Base-by-base conservation (phyloP, 2,797 vertebrate species). In the Notamacropus eugenii region DNA sequence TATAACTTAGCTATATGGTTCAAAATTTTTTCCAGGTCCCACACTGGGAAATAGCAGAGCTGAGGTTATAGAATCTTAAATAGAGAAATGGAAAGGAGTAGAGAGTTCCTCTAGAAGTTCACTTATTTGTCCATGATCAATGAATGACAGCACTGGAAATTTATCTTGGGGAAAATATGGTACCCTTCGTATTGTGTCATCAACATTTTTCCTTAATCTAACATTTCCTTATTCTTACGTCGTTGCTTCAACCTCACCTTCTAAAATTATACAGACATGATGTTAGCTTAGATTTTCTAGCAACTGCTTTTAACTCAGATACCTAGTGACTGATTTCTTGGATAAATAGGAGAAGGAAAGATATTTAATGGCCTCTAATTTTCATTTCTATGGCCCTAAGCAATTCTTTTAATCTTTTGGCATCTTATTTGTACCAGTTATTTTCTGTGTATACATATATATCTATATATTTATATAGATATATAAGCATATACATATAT, bases 341-440 rank as follows among this genome's bases (percentile, higher is more conserved):
- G 34, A 40, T 19, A n/a, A 22, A 40, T 0, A 74, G n/a, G 16
- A 40, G 19, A 74, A 40, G 34, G 5, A 74, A 74, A 74, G 62
- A 19, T 74, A 74, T 40, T 19, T 22, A n/a, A 28, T 40, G 34
- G 34, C 34, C 34, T 74, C n/a, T 74, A 74, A 74, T 19, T 74
- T 74, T 40, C 62, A 74, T 19, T 40, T 4, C 34, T 74, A 14
- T 74, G 34, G 5, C 34, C 16, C 34, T 40, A 74, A 74, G 34
- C 14, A 74, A 74, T 54, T 28, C 50, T 90, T 54, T 91, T 46
- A 27, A 9, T 82, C 34, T 40, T 90, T 95, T 94, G 28, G 10
- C 54, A 91, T 95, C 93, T 93, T 56, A 40, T 87, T 91, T 50
- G 62, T 55, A 50, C 93, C 14, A 9, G 54, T 50, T 57, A 91